These are phyloP conservation scores for Coptodon rendalli DNA, from an alignment of 2,113 vertebrate genomes.

Conservation along the genomic window DNA sequence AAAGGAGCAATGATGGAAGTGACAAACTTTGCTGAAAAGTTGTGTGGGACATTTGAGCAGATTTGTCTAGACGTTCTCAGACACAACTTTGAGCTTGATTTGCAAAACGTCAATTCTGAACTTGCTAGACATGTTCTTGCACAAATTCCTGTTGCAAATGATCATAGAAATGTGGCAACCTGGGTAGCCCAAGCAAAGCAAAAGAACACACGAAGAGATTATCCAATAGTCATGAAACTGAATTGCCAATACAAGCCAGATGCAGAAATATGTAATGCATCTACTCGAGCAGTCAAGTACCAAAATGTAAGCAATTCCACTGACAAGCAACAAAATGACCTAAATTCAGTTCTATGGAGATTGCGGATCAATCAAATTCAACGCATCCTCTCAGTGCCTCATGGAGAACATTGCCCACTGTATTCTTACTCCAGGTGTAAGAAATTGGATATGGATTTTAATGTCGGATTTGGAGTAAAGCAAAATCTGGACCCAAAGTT, in stretches of 20 bases:
- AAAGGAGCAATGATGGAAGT: slow-evolving; percentile 18
- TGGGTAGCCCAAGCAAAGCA: background rate
- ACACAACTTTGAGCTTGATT: slow-evolving; percentile 11
- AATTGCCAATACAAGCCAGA: background rate
- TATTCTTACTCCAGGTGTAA: slow-evolving; percentile 15
- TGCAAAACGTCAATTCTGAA: background rate
- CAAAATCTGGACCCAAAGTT: background rate
- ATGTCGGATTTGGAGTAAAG: background rate
- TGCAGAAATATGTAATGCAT: background rate
- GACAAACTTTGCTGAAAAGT: background rate
- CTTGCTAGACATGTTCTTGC: background rate
- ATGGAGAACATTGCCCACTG: background rate
- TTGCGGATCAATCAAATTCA: background rate
- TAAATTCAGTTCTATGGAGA: background rate
- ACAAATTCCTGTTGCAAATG: background rate
- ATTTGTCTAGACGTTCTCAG: slow-evolving; percentile 11
- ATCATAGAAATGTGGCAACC: background rate
- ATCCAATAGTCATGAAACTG: background rate
- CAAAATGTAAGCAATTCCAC: background rate
- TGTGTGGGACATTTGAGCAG: slow-evolving; percentile 24
- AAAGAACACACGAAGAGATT: background rate
- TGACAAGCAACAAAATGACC: background rate
- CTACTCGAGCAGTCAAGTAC: background rate
- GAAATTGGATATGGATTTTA: slow-evolving; percentile 18
- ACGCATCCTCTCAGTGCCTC: background rate